A percentile compares a stretch with the other conserved stretches of the same genome.
These are phyloP conservation scores for Mesitornis unicolor DNA, from an alignment of 2,113 vertebrate species.

Conservation along the genomic window DNA sequence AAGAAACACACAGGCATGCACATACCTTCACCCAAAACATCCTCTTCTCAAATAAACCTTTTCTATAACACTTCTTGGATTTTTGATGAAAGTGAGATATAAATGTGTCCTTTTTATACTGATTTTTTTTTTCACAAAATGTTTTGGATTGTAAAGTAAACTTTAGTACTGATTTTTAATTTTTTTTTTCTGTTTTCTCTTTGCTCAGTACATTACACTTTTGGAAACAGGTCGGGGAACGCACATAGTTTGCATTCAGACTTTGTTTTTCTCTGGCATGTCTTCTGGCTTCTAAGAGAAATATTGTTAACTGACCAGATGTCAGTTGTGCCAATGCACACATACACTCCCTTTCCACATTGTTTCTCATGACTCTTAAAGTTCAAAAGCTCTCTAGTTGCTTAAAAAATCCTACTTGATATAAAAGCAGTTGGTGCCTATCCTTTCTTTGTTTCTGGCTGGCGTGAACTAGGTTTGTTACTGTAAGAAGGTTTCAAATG, in stretches of 20 bases:
- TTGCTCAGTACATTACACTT: not conserved
- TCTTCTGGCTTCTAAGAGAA: not conserved
- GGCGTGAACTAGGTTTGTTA: not conserved
- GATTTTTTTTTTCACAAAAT: not conserved
- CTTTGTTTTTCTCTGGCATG: not conserved
- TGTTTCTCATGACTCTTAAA: slow-evolving; percentile 13
- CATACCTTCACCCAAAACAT: not conserved
- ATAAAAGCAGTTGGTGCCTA: not conserved
- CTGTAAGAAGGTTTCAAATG: not conserved
- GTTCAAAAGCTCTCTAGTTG: slow-evolving; percentile 16
- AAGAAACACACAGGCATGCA: rapidly evolving
- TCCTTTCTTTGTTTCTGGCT: not conserved
- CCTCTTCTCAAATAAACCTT: not conserved
- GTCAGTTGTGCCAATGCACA: slow-evolving; percentile 52
- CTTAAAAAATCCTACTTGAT: not conserved
- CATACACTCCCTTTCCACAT: slow-evolving; percentile 46
- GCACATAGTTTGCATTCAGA: not conserved
- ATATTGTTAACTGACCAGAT: not conserved
- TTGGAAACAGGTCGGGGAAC: not conserved
- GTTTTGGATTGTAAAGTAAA: not conserved
- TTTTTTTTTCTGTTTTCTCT: not conserved
- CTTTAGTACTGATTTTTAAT: not conserved
- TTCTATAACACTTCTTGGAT: not conserved
- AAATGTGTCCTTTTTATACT: not conserved
- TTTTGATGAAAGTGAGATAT: not conserved